Conservation (phyloP, 1,140 invertebrate genomes). For the Drosophila willistoni region DNA sequence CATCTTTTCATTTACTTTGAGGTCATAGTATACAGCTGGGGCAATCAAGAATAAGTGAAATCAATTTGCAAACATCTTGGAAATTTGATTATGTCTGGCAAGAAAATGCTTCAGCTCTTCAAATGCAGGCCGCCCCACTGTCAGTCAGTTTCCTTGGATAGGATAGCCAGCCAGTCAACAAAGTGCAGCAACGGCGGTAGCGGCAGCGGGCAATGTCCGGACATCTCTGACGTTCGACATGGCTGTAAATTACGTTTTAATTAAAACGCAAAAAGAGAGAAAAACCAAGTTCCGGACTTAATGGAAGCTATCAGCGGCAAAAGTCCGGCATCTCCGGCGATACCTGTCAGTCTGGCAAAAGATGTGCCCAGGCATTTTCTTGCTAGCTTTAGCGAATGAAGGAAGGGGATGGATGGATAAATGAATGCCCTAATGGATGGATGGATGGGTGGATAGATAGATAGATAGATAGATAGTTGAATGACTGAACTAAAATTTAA, state of each 20-base stretch:
- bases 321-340: constrained; percentile 20
- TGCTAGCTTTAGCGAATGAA: constrained; percentile 19
- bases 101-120: constrained; percentile 18
- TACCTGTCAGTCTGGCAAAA: constrained; percentile 30
- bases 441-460: background rate
- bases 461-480: background rate
- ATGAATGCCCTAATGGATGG: constrained; percentile 33
- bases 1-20: background rate
- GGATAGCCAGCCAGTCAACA: constrained; percentile 36
- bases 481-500: constrained; percentile 55
- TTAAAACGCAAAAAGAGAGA: constrained; percentile 59
- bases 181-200: constrained; percentile 37
- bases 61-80: constrained; percentile 34
- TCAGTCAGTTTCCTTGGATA: constrained; percentile 25
- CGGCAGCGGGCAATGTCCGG: background rate
- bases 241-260: constrained; percentile 78
- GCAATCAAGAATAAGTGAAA: constrained; percentile 43
- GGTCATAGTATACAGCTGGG: background rate
- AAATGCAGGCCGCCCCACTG: constrained; percentile 12
- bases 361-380: constrained; percentile 28
- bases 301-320: constrained; percentile 64
- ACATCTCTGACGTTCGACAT: constrained; percentile 32
- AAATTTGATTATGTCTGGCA: constrained; percentile 46
- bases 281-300: constrained; percentile 36
- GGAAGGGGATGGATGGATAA: constrained; percentile 22